Conservation (phyloP, 1,140 invertebrate species). For the Pollicipes pollicipes region DNA sequence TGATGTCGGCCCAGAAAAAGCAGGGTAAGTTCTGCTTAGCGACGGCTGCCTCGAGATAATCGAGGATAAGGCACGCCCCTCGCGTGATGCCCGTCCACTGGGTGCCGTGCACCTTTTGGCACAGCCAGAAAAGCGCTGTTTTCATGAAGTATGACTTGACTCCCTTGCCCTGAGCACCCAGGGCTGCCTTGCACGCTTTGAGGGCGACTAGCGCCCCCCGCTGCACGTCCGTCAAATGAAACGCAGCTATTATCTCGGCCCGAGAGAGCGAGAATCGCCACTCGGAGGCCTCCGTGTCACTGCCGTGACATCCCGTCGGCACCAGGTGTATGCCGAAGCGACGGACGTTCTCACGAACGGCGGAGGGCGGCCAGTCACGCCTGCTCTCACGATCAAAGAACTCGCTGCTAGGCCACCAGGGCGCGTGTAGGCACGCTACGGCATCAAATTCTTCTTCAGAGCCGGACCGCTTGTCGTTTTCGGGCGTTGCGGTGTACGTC, state of each 20-base stretch:
- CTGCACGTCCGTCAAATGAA: background rate
- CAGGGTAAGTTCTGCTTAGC: background rate
- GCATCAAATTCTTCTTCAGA: background rate
- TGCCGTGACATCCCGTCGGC: background rate
- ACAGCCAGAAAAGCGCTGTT: background rate
- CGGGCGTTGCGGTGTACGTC: too few species aligned
- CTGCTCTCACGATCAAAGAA: background rate
- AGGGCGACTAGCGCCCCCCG: background rate
- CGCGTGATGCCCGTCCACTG: background rate
- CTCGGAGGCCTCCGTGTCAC: background rate
- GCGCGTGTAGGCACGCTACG: background rate
- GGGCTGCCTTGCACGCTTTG: background rate
- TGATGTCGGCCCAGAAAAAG: background rate
- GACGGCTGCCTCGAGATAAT: background rate
- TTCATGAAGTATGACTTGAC: background rate
- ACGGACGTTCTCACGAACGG: background rate
- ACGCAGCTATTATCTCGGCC: background rate
- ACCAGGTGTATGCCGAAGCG: background rate
- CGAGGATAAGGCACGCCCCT: background rate
- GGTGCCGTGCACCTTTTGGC: background rate
- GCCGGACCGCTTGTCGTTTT: background rate
- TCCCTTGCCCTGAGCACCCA: background rate
- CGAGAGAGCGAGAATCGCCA: background rate
- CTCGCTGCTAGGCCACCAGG: background rate
- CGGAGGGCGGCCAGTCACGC: background rate